phyloP scores from a whole-genome alignment of 2,797 vertebrate species.

The Cyprinella venusta region DNA sequence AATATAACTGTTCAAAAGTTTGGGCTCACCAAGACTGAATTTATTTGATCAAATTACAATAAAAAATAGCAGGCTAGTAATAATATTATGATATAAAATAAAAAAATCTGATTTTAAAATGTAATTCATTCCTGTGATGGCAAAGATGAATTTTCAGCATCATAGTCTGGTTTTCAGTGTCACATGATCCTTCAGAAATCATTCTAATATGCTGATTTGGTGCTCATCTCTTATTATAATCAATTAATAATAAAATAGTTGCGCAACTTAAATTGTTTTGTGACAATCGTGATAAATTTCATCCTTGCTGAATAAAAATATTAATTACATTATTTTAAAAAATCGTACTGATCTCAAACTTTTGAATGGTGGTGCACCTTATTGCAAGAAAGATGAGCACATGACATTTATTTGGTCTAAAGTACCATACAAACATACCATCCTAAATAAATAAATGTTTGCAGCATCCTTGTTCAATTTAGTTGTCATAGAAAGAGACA shows the following conservation, averaged over 20 bases:
- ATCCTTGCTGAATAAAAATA: neutral
- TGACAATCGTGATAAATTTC: neutral
- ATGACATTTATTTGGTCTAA: neutral
- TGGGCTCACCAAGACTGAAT: neutral
- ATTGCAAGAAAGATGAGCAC: neutral
- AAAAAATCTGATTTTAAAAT: neutral
- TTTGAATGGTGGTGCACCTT: neutral
- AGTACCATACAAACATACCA: neutral
- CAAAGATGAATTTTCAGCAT: neutral
- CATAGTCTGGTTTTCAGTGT: neutral
- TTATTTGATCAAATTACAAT: neutral
- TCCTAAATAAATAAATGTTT: neutral
- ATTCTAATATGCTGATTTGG: neutral
- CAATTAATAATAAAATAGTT: neutral
- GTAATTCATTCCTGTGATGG: neutral
- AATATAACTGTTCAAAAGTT: neutral
- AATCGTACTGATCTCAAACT: neutral
- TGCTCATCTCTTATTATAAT: neutral
- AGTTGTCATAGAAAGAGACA: neutral
- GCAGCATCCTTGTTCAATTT: neutral
- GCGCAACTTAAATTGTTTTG: no score
- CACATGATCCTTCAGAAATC: neutral
- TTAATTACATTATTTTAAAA: neutral
- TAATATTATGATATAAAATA: neutral
- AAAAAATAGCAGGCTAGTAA: no score